Conservation (phyloP, 64 coral and sea anemone genomes). For the Orbicella faveolata region DNA sequence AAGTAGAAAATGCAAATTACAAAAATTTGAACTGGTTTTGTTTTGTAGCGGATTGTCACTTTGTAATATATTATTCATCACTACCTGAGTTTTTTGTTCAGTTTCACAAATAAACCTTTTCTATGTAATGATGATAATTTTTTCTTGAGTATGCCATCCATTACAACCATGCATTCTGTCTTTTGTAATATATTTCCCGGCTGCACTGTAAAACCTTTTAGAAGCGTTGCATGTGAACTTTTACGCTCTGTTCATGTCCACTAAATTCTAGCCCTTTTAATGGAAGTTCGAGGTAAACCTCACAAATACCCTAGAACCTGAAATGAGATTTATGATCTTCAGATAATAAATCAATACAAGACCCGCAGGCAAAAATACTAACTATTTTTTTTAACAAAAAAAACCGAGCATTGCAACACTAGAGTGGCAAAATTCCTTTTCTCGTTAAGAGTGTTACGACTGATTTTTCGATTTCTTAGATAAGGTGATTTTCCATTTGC, state of each 20-base stretch:
- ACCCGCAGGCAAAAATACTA: not conserved
- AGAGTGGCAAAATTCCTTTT: not conserved
- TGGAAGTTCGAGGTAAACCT: not conserved
- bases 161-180: not conserved
- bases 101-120: not conserved
- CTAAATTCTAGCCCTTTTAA: not conserved
- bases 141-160: not conserved
- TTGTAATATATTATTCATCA: conserved; percentile 24
- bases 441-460: not conserved
- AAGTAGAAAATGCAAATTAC: not conserved
- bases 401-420: not conserved
- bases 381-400: too few species aligned
- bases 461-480: not conserved
- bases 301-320: conserved; percentile 11
- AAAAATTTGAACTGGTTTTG: not conserved
- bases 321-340: not conserved
- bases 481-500: not conserved
- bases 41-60: not conserved
- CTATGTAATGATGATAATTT: not conserved
- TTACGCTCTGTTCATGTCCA: not conserved
- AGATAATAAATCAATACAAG: not conserved
- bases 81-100: not conserved
- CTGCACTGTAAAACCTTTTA: not conserved
- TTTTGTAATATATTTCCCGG: not conserved
- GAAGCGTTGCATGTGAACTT: not conserved